Conservation (phyloP, 2,888 invertebrate species). For the Neoscelio sp. region DNA sequence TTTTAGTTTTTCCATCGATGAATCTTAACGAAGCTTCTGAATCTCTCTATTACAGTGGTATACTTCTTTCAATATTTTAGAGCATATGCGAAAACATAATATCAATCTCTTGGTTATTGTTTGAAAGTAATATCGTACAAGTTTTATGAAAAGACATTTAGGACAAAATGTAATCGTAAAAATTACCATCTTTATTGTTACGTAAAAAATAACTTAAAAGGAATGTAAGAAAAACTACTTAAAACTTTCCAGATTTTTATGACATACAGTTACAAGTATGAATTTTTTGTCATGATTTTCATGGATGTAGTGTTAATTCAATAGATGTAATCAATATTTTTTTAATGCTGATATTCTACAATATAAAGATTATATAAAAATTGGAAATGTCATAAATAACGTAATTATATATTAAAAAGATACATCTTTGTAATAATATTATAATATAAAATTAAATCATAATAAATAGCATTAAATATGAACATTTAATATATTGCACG, state of each 20-base stretch:
- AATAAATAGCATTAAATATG: no score
- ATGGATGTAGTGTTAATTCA: background rate
- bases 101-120: background rate
- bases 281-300: background rate
- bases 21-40: no score
- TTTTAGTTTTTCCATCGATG: no score
- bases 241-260: slow-evolving; percentile 7
- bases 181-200: background rate
- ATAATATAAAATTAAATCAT: no score
- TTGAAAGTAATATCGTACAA: background rate
- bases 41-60: no score
- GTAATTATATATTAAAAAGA: no score
- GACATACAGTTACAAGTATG: background rate
- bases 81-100: background rate
- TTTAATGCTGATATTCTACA: no score
- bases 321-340: no score
- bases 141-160: background rate
- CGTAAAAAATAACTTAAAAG: slow-evolving; percentile 1
- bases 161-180: background rate
- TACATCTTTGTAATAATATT: no score
- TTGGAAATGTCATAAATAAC: no score
- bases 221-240: background rate
- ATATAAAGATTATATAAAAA: no score
- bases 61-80: background rate
- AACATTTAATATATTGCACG: no score